These are phyloP conservation scores for Tragelaphus scriptus DNA, from an alignment of 2,113 vertebrate species.

Conservation along the genomic window DNA sequence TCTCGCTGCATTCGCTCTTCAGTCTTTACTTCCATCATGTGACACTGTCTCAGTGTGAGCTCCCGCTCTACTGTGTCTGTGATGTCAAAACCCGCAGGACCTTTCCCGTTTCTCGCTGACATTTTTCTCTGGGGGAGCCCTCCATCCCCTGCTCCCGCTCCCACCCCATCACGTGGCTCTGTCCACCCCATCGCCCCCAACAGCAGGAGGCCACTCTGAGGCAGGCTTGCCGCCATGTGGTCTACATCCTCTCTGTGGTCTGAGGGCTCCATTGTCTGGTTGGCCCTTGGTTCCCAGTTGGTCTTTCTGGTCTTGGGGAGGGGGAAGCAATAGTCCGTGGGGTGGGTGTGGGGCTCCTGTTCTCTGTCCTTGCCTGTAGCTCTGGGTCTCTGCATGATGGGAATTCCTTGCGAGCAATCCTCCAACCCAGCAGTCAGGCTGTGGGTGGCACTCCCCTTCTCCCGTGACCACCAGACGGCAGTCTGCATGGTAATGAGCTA, in stretches of 20 bases:
- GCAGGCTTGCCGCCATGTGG: rapidly evolving
- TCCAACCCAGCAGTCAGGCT: conserved; percentile 23
- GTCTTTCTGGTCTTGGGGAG: neutral
- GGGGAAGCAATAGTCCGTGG: too few species aligned
- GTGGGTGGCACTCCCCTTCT: neutral
- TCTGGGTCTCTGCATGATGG: neutral
- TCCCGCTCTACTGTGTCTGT: too few species aligned
- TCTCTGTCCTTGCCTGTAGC: neutral
- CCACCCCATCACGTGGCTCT: neutral
- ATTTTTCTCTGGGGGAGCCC: rapidly evolving
- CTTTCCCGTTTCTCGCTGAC: neutral
- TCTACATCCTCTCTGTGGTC: neutral
- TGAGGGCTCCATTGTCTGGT: neutral
- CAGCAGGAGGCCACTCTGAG: rapidly evolving
- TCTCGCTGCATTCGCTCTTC: neutral
- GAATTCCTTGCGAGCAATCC: neutral
- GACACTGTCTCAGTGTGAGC: rapidly evolving
- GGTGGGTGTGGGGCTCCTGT: neutral
- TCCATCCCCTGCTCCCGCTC: neutral
- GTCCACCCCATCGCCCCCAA: rapidly evolving
- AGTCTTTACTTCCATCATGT: neutral
- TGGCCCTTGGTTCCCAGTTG: neutral
- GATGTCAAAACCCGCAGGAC: neutral
- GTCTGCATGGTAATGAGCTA: conserved; percentile 73
- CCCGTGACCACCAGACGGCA: conserved; percentile 10